Evolutionary conservation across 2,888 invertebrate genomes (phyloP).

Genomic region (Danaus chrysippus): DNA sequence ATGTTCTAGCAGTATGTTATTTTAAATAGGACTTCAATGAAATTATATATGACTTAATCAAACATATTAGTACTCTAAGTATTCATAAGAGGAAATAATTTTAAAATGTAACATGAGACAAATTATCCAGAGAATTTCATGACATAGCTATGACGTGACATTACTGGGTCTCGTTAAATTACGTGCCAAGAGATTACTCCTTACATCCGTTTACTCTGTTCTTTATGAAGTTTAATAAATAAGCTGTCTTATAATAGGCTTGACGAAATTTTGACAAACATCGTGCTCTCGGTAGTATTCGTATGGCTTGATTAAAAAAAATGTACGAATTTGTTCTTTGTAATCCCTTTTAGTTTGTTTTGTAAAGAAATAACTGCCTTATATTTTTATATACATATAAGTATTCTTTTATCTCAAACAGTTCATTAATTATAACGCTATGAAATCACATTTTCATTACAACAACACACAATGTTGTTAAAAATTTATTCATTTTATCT

Average conservation of each 20-base stretch:
- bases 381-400: neutral
- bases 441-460: neutral
- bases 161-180: constrained; percentile 1
- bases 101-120: neutral
- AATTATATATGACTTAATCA: neutral
- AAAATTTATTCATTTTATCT: constrained; percentile 1
- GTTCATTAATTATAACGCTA: neutral
- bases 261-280: neutral
- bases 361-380: neutral
- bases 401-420: neutral
- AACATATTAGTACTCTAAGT: neutral
- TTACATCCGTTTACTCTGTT: constrained; percentile 1
- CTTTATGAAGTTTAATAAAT: neutral
- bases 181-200: constrained; percentile 4
- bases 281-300: neutral
- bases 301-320: constrained; percentile 1
- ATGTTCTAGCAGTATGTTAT: neutral
- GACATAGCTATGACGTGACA: constrained; percentile 5
- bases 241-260: neutral
- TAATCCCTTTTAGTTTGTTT: neutral
- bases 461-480: neutral
- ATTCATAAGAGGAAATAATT: neutral
- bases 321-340: neutral
- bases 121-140: constrained; percentile 4
- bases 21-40: neutral